Conservation (phyloP, 2,888 invertebrate species). For the Tipula unca region DNA sequence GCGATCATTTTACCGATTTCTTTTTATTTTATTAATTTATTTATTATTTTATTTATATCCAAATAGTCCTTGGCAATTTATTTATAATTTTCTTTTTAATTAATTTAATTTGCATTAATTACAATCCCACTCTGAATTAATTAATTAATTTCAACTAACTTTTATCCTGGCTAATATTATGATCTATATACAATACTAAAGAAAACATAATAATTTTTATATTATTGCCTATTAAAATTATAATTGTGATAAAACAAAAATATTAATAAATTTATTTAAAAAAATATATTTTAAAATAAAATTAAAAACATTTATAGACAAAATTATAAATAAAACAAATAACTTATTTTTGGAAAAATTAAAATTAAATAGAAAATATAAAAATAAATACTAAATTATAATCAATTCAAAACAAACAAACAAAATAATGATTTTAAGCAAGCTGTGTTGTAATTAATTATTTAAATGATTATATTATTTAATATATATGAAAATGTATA, state of each 20-base stretch:
- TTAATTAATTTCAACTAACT: neutral
- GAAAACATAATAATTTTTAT: neutral
- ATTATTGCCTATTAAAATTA: neutral
- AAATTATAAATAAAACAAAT: neutral
- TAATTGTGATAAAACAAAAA: neutral
- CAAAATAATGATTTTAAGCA: neutral
- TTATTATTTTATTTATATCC: conserved; percentile 18
- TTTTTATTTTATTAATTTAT: neutral
- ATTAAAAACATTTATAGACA: neutral
- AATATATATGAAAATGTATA: neutral
- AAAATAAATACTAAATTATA: neutral
- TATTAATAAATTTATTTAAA: neutral
- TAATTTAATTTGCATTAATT: conserved; percentile 17
- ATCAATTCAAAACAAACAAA: conserved; percentile 9
- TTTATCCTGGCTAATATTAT: neutral
- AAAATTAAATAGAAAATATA: neutral
- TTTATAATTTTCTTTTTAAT: conserved; percentile 20
- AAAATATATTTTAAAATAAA: neutral
- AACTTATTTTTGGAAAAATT: neutral
- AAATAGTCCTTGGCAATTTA: conserved; percentile 22
- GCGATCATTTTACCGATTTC: conserved; percentile 23
- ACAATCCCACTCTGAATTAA: neutral
- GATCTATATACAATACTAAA: neutral
- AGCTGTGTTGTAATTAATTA: neutral
- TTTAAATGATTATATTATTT: neutral